Evolutionary conservation across 2,888 invertebrate species (phyloP).

Genomic region (Choristoneura rosaceana): DNA sequence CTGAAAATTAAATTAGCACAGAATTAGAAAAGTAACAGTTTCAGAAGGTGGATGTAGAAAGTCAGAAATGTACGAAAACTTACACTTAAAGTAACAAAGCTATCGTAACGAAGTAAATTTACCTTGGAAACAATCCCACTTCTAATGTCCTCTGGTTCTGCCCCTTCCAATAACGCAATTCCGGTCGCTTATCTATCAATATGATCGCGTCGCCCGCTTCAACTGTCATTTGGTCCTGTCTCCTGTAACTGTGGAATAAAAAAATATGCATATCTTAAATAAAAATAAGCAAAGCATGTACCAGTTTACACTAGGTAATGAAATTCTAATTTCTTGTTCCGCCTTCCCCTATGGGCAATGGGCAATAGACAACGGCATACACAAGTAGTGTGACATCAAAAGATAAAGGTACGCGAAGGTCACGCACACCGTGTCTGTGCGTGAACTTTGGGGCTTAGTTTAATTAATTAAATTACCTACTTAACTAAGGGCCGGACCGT

Average conservation of each 20-base stretch:
- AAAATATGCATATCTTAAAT: background rate
- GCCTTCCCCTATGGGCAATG: background rate
- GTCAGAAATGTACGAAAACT: too few relatives aligned
- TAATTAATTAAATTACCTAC: background rate
- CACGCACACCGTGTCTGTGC: background rate
- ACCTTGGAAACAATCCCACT: slow-evolving; percentile 95
- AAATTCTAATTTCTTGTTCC: too few relatives aligned
- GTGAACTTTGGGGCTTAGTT: background rate
- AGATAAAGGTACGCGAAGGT: background rate
- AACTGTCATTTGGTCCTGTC: slow-evolving; percentile 90
- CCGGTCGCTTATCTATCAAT: slow-evolving; percentile 94
- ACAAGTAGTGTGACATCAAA: background rate
- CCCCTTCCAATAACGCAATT: slow-evolving; percentile 97
- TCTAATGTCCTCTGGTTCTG: slow-evolving; percentile 96
- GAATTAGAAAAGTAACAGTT: background rate
- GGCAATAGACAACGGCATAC: background rate
- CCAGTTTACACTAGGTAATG: too few relatives aligned
- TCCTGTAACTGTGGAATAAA: slow-evolving; percentile 64
- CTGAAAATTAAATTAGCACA: slow-evolving; percentile 53
- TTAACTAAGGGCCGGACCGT: too few relatives aligned
- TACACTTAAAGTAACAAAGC: background rate
- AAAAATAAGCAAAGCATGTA: too few relatives aligned
- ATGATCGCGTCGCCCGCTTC: slow-evolving; percentile 94
- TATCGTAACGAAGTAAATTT: slow-evolving; percentile 28
- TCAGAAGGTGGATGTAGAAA: too few relatives aligned